Evolutionary conservation across 1,140 invertebrate genomes (phyloP).

Genomic region (Drosophila kanapiae): DNA sequence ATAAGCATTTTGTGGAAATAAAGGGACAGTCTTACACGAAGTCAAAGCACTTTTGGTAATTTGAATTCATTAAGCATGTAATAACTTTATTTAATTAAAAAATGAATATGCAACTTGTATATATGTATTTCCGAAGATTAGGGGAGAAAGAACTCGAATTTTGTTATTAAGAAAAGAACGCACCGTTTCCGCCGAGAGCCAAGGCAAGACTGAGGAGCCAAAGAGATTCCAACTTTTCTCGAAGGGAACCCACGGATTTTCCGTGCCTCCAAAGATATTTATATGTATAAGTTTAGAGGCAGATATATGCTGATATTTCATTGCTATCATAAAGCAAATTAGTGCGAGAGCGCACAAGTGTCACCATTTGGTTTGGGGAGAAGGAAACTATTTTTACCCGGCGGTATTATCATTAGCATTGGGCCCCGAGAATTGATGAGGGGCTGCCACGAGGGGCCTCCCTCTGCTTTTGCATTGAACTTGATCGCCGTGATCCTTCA

Average conservation of each 20-base stretch:
- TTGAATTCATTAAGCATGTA: not conserved
- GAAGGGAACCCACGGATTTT: slow-evolving; percentile 63
- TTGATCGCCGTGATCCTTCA: slow-evolving; percentile 56
- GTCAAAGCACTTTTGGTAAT: slow-evolving; percentile 8
- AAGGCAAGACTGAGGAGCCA: slow-evolving; percentile 67
- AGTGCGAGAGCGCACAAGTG: slow-evolving; percentile 68
- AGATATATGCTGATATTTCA: slow-evolving; percentile 66
- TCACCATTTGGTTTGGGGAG: slow-evolving; percentile 26
- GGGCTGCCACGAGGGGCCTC: not conserved
- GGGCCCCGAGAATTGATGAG: slow-evolving; percentile 43
- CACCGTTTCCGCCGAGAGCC: slow-evolving; percentile 69
- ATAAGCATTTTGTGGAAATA: slow-evolving; percentile 11
- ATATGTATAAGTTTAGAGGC: slow-evolving; percentile 32
- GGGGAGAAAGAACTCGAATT: not conserved
- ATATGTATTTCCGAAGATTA: slow-evolving; percentile 13
- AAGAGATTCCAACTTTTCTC: slow-evolving; percentile 35
- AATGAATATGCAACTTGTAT: not conserved
- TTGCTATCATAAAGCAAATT: slow-evolving; percentile 79
- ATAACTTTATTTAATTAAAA: not conserved
- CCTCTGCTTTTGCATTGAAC: slow-evolving; percentile 57
- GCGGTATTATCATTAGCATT: slow-evolving; percentile 44
- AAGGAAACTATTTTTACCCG: slow-evolving; percentile 34
- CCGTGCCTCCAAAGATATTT: slow-evolving; percentile 67
- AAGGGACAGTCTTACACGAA: slow-evolving; percentile 22
- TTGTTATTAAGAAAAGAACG: slow-evolving; percentile 38